Evolutionary conservation across 1,140 invertebrate genomes (phyloP).

Genomic region (Ostrea denselamellosa): DNA sequence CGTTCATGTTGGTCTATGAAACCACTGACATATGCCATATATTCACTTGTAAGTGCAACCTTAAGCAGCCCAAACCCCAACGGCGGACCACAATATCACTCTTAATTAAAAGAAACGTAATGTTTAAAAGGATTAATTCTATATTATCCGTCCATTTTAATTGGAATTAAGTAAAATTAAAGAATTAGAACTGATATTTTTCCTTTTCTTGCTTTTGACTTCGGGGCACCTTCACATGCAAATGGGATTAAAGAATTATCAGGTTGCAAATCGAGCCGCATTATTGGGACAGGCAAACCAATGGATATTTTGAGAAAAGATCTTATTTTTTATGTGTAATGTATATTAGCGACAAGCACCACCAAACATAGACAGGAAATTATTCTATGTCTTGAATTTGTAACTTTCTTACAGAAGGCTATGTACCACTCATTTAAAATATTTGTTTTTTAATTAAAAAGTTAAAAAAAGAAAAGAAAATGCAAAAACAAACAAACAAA

Average conservation of each 20-base stretch:
- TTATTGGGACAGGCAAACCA: not conserved
- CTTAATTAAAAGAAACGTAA: slow-evolving; percentile 19
- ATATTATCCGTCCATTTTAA: slow-evolving; percentile 25
- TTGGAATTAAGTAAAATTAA: slow-evolving; percentile 31
- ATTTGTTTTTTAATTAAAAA: too few relatives aligned
- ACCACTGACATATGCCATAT: not conserved
- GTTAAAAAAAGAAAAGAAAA: too few relatives aligned
- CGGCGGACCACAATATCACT: not conserved
- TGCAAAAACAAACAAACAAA: too few relatives aligned
- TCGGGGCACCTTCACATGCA: not conserved
- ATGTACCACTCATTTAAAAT: too few relatives aligned
- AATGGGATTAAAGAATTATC: not conserved
- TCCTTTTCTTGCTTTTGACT: not conserved
- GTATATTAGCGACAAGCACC: too few relatives aligned
- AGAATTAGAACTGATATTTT: slow-evolving; percentile 1
- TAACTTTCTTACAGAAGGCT: too few relatives aligned
- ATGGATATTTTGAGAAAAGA: too few relatives aligned
- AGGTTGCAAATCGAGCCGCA: not conserved
- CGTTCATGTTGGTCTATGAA: not conserved
- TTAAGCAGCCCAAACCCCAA: not conserved
- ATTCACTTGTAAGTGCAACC: not conserved
- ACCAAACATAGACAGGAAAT: too few relatives aligned
- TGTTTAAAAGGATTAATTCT: not conserved
- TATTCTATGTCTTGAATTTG: too few relatives aligned
- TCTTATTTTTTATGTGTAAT: too few relatives aligned